These are phyloP conservation scores for Ispidina lecontei DNA, from an alignment of 2,797 vertebrate genomes.

Conservation along the genomic window DNA sequence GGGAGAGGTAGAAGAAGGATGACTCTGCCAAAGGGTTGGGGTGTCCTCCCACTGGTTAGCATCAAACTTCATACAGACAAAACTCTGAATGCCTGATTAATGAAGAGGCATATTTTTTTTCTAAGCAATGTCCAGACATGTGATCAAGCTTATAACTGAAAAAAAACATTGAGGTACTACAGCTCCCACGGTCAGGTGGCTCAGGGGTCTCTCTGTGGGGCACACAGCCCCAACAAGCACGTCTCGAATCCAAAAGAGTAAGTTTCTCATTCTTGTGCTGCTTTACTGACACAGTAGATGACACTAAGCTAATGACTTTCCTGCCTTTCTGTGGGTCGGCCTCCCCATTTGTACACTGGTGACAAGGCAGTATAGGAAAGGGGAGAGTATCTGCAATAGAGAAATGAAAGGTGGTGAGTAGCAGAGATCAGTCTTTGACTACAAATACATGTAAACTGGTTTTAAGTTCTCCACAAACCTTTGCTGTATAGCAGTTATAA, in stretches of 20 bases:
- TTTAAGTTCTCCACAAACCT: not conserved
- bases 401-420: not conserved
- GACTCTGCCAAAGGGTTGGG: rapidly evolving
- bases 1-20: not conserved
- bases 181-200: rapidly evolving
- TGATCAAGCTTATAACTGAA: not conserved
- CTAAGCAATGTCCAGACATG: rapidly evolving
- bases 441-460: not conserved
- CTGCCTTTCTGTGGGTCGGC: rapidly evolving
- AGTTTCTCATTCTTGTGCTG: not conserved
- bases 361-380: not conserved
- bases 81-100: not conserved
- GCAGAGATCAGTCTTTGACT: not conserved
- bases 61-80: not conserved
- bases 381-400: rapidly evolving
- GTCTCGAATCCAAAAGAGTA: rapidly evolving
- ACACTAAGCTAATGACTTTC: not conserved
- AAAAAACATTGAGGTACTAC: not conserved
- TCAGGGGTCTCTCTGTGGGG: not conserved
- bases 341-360: not conserved
- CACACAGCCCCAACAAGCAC: not conserved
- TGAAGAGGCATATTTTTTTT: not conserved
- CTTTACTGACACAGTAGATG: not conserved
- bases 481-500: not conserved
- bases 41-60: not conserved